Evolutionary conservation across 2,797 vertebrate genomes (phyloP).

Genomic region (Numenius phaeopus): DNA sequence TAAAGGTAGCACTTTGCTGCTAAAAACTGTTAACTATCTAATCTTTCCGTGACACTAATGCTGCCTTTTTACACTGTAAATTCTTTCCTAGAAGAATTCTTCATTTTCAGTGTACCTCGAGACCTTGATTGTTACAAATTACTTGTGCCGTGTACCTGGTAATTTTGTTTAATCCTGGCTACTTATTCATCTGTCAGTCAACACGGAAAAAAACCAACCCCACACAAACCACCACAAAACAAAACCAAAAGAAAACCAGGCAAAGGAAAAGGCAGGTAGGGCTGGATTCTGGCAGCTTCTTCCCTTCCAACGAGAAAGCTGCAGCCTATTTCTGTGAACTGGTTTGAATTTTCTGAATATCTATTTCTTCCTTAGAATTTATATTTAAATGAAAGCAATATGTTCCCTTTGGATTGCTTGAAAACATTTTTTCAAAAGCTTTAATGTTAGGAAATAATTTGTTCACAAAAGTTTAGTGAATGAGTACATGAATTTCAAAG

Average conservation of each 20-base stretch:
- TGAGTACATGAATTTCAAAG: background rate
- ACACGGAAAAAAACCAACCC: accelerated
- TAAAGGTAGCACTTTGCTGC: constrained; percentile 55
- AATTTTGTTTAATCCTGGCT: constrained; percentile 44
- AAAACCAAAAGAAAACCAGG: background rate
- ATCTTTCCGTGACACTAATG: constrained; percentile 59
- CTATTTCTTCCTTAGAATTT: background rate
- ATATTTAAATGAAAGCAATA: background rate
- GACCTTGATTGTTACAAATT: constrained; percentile 60
- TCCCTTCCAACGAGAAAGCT: background rate
- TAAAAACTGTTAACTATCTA: constrained; percentile 64
- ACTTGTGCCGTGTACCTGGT: background rate
- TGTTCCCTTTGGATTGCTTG: background rate
- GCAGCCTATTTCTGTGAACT: background rate
- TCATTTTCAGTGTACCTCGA: constrained; percentile 26
- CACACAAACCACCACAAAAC: background rate
- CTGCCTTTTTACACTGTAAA: constrained; percentile 37
- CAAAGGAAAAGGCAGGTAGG: background rate
- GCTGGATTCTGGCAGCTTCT: background rate
- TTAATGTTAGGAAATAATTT: background rate
- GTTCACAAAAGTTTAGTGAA: background rate
- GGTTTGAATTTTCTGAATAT: background rate
- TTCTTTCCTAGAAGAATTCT: constrained; percentile 30
- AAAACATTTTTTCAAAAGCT: background rate
- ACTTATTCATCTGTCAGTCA: background rate